phyloP scores from a whole-genome alignment of 2,888 invertebrate species.

The Oeneis ivallda region DNA sequence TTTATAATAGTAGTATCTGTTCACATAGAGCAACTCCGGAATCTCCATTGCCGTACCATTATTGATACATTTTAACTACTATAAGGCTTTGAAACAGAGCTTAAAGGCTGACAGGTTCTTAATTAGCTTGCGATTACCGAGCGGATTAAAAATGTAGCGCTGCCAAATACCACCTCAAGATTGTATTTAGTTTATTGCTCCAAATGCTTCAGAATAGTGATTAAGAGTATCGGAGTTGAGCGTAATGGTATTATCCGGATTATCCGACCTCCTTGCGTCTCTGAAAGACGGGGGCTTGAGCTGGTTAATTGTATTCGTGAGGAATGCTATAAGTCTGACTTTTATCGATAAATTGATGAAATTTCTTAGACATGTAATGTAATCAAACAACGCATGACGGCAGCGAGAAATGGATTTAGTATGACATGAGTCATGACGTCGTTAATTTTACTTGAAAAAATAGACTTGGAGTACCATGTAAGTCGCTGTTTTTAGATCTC shows the following conservation, averaged over 20 bases:
- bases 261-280: conserved; percentile 59
- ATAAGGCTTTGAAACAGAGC: neutral
- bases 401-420: too few species aligned
- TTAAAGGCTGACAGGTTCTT: neutral
- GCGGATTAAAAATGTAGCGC: conserved; percentile 10
- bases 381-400: too few species aligned
- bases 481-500: too few species aligned
- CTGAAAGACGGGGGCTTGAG: conserved; percentile 27
- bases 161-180: conserved; percentile 10
- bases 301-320: conserved; percentile 24
- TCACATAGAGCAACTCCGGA: too few species aligned
- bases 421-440: too few species aligned
- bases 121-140: conserved; percentile 1
- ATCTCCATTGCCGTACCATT: neutral
- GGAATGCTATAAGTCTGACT: neutral
- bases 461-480: too few species aligned
- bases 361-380: too few species aligned
- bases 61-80: neutral
- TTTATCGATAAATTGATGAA: too few species aligned
- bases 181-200: conserved; percentile 16
- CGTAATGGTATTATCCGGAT: conserved; percentile 65
- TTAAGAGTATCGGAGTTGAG: conserved; percentile 48
- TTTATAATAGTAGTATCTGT: too few species aligned
- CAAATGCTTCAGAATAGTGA: conserved; percentile 20
- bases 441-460: too few species aligned